These are phyloP conservation scores for Ectemnius cavifrons DNA, from an alignment of 2,888 invertebrate genomes.

Conservation along the genomic window DNA sequence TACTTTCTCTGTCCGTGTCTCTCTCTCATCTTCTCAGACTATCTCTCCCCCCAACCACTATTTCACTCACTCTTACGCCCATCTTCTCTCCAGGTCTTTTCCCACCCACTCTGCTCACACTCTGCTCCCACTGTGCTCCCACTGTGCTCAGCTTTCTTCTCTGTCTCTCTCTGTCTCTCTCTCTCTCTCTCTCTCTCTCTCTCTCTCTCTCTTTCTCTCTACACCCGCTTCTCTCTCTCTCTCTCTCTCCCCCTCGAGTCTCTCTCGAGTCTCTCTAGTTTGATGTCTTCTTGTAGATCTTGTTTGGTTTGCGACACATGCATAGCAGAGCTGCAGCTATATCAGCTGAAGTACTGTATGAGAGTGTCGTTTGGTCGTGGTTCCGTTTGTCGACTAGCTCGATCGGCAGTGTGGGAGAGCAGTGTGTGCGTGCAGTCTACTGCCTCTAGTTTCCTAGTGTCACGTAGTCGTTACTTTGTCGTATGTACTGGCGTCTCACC, in stretches of 20 bases:
- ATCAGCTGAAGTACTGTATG: no score
- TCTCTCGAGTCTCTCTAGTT: constrained; percentile 30
- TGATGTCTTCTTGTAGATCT: constrained; percentile 25
- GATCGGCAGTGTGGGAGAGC: constrained; percentile 31
- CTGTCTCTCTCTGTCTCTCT: constrained; percentile 17
- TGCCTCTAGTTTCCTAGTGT: constrained; percentile 48
- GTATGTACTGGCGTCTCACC: neutral
- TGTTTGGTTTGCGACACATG: constrained; percentile 20
- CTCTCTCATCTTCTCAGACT: constrained; percentile 38
- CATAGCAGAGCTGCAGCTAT: no score
- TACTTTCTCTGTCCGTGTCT: constrained; percentile 55
- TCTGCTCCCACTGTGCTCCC: no score
- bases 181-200: constrained; percentile 30
- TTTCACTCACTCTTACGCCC: constrained; percentile 35
- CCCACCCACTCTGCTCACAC: neutral
- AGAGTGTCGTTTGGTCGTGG: no score
- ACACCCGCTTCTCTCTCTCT: constrained; percentile 47
- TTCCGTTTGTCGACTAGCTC: constrained; percentile 11
- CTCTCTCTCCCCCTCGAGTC: constrained; percentile 50
- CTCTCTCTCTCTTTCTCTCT: constrained; percentile 25
- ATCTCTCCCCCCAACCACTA: neutral
- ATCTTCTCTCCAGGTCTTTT: constrained; percentile 27
- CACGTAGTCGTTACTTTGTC: constrained; percentile 35
- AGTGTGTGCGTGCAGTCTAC: constrained; percentile 39
- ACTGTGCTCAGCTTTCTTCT: constrained; percentile 11